Conservation (phyloP, 1,140 invertebrate genomes). For the Stenopsyche tienmushanensis region DNA sequence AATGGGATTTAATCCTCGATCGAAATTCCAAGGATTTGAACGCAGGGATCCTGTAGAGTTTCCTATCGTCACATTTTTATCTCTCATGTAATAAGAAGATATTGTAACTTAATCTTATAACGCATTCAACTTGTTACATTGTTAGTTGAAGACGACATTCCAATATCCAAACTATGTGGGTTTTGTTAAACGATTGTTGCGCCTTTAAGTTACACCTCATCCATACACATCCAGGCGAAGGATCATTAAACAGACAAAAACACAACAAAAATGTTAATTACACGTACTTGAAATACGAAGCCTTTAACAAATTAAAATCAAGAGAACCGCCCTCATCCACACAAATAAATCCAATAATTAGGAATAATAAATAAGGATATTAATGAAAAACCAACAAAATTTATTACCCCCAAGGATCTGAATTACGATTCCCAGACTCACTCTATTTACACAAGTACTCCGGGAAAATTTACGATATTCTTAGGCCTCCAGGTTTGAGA, state of each 20-base stretch:
- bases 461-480: no score
- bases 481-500: conserved; percentile 2
- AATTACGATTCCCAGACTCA: conserved; percentile 17
- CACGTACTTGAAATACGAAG: no score
- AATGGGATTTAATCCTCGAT: conserved; percentile 5
- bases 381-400: conserved; percentile 14
- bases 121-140: neutral
- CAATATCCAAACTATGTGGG: no score
- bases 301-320: no score
- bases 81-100: conserved; percentile 28
- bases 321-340: no score
- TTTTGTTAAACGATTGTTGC: no score
- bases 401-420: conserved; percentile 15
- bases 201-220: no score
- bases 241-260: no score
- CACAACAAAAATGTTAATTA: no score
- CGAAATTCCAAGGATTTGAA: conserved; percentile 6
- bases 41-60: conserved; percentile 11
- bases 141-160: conserved; percentile 11
- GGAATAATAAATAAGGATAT: conserved; percentile 6
- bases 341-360: no score
- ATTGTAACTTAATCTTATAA: conserved; percentile 37
- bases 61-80: conserved; percentile 36
- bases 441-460: no score
- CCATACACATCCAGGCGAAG: no score